Percentiles rank a stretch among this genome's conserved stretches.
Conservation (phyloP, 2,888 invertebrate genomes). For the Salpingus planirostris region DNA sequence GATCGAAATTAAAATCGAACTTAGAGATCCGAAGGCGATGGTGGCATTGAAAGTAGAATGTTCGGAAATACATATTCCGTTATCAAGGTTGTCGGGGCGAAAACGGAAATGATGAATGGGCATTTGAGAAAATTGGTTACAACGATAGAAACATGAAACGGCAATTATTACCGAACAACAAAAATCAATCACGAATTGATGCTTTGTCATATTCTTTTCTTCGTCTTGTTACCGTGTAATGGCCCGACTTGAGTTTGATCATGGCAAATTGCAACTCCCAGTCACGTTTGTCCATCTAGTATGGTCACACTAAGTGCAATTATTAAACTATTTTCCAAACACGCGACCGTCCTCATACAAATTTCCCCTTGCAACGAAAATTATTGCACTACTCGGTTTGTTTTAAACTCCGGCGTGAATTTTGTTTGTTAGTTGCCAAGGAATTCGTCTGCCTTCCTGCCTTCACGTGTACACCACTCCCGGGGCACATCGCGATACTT, state of each 20-base stretch:
- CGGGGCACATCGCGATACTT: no score
- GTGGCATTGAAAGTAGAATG: no score
- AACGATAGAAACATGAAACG: slow-evolving; percentile 16
- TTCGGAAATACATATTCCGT: no score
- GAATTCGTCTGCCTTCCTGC: no score
- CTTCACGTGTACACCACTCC: no score
- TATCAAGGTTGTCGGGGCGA: background rate
- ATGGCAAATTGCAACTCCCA: slow-evolving; percentile 6
- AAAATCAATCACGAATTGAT: slow-evolving; percentile 17
- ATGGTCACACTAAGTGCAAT: slow-evolving; percentile 11
- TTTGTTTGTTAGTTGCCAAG: no score
- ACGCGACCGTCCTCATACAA: slow-evolving; percentile 10
- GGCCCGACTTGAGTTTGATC: slow-evolving; percentile 11
- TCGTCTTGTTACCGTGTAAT: slow-evolving; percentile 6
- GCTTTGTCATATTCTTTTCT: slow-evolving; percentile 7
- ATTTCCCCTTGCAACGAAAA: no score
- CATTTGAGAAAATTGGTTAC: slow-evolving; percentile 14
- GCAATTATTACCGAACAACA: slow-evolving; percentile 18
- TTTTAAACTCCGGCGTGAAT: no score
- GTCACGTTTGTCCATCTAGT: no score
- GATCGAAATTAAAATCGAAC: no score
- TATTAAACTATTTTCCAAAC: slow-evolving; percentile 11
- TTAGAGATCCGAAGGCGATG: no score
- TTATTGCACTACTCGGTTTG: no score
- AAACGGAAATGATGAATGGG: slow-evolving; percentile 10